phyloP scores from a whole-genome alignment of 1,140 invertebrate species.

The Batillaria attramentaria region DNA sequence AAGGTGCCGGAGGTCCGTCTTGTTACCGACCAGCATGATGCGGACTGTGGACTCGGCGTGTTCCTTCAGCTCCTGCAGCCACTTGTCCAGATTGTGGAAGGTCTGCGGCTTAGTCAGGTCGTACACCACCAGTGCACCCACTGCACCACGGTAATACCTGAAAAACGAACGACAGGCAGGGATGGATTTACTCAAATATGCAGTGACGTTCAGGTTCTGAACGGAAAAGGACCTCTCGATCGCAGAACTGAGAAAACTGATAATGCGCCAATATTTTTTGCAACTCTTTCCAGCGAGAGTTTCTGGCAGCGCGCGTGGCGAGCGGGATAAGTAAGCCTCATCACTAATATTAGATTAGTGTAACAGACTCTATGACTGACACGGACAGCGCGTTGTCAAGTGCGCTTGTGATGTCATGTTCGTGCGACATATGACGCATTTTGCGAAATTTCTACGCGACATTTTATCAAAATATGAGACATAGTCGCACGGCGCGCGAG shows the following conservation, averaged over 20 bases:
- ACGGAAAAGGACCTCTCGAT: no score
- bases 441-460: no score
- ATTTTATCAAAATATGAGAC: no score
- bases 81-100: conserved; percentile 65
- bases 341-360: no score
- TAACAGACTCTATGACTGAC: no score
- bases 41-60: conserved; percentile 65
- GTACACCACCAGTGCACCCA: conserved; percentile 69
- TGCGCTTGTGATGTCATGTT: not conserved
- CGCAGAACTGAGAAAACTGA: no score
- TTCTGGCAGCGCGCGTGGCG: no score
- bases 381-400: not conserved
- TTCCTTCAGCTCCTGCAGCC: conserved; percentile 64
- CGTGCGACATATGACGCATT: no score
- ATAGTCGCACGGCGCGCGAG: no score
- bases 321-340: no score
- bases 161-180: not conserved
- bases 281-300: no score
- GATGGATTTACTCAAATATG: not conserved
- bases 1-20: conserved; percentile 64
- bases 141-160: conserved; percentile 69
- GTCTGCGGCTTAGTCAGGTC: conserved; percentile 68
- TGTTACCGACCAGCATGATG: conserved; percentile 72
- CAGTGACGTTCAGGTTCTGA: not conserved
- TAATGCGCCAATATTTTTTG: no score